Base-by-base conservation (phyloP, 2,113 vertebrate genomes). In the Anseranas semipalmata region DNA sequence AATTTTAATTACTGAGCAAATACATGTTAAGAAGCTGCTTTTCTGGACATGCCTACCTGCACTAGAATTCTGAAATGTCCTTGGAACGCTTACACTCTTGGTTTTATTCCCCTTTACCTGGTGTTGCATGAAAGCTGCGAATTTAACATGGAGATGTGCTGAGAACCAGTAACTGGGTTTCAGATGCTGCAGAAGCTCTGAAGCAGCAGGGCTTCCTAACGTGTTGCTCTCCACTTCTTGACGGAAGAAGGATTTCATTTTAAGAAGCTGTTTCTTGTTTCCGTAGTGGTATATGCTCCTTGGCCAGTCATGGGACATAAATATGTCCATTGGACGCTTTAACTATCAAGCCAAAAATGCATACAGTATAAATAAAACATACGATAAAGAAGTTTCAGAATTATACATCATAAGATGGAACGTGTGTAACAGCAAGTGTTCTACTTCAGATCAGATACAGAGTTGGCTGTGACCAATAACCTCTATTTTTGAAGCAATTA, bases 291-390 rank as follows among this genome's bases (percentile, higher is more conserved):
- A 99, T 90, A 99, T 99, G 46, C 99, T 99, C 89, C 98, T 98
- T 8, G 99, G 99, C 99, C 99, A 99, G 95, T 99, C 99, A 7
- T 99, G 99, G 35, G 99, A 99, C 98, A 99, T 97, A 91, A 99
- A 99, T 73, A 99, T 97, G 89, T 99, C 99, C 11, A 99, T 93
- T 21, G 99, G 99, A 91, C 98, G 98, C 93, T 98, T 98, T 53
- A 99, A 95, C 99, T 99, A 85, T n/a, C 90, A 93, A 73, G 46
- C 17, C 87, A 85, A 90, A n/a, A 76, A 95, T 62, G 56, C 63
- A 93, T 27, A 82, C 0, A 0, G n/a, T 19, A 43, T 30, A 58
- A 94, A 79, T 45, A 45, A 71, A 89, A 60, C 28, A 59, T 2
- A 7, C 0, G 9, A 73, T 10, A 48, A 77, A n/a, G 39, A 32